Conservation (phyloP, 2,888 invertebrate genomes). For the Aphodius granarius region DNA sequence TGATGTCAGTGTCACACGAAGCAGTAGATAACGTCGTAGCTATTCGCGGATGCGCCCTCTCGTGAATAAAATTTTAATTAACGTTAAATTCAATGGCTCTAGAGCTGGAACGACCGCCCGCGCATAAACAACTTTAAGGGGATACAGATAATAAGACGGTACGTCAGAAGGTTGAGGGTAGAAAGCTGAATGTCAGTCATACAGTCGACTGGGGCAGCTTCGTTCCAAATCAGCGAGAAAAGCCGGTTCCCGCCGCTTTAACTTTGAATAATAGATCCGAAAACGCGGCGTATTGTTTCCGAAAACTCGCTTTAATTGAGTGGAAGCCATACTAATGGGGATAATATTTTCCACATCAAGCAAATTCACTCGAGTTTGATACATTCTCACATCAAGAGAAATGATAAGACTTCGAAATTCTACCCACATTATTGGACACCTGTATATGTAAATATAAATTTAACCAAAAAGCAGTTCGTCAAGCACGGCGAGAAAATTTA, state of each 20-base stretch:
- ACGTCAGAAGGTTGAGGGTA: conserved; percentile 27
- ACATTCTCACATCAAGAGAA: too few relatives aligned
- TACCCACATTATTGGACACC: too few relatives aligned
- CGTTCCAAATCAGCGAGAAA: neutral
- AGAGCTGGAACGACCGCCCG: neutral
- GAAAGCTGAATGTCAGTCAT: too few relatives aligned
- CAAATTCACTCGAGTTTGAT: neutral
- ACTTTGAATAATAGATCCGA: neutral
- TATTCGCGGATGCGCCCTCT: neutral
- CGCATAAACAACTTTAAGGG: conserved; percentile 1
- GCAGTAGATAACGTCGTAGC: neutral
- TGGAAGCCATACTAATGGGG: neutral
- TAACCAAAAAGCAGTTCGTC: neutral
- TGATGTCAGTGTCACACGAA: neutral
- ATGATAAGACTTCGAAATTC: too few relatives aligned
- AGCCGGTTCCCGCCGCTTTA: neutral
- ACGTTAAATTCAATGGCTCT: neutral
- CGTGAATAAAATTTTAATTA: conserved; percentile 6
- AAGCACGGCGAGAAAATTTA: neutral
- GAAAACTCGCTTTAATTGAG: neutral
- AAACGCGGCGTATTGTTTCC: neutral
- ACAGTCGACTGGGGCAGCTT: neutral
- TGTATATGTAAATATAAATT: neutral
- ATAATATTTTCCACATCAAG: neutral
- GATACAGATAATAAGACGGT: conserved; percentile 27